These are phyloP conservation scores for Muscina levida DNA, from an alignment of 2,888 invertebrate species.

Conservation along the genomic window DNA sequence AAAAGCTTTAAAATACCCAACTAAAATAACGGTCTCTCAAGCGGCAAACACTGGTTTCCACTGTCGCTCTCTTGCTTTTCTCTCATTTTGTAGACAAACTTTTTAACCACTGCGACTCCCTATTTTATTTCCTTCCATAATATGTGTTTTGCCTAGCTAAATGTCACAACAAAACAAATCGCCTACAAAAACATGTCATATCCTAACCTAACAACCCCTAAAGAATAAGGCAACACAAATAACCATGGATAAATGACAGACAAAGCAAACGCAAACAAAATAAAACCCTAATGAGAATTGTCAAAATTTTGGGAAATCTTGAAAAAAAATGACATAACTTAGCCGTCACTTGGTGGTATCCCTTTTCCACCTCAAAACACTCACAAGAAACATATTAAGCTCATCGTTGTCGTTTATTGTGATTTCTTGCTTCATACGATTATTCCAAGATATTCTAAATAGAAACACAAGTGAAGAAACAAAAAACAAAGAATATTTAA, in stretches of 20 bases:
- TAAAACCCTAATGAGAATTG: neutral
- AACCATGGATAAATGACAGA: neutral
- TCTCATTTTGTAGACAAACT: neutral
- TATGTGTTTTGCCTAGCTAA: neutral
- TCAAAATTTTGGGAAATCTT: conserved; percentile 31
- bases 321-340: conserved; percentile 53
- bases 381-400: neutral
- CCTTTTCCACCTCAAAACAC: neutral
- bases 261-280: conserved; percentile 11
- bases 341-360: neutral
- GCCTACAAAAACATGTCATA: conserved; percentile 43
- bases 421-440: neutral
- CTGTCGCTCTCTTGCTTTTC: neutral
- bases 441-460: neutral
- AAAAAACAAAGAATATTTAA: neutral
- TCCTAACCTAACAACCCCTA: neutral
- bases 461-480: neutral
- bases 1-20: neutral
- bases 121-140: no score
- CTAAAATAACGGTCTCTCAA: conserved; percentile 20
- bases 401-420: conserved; percentile 1
- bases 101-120: no score
- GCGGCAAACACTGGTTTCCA: neutral
- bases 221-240: neutral
- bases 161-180: conserved; percentile 53